Evolutionary conservation across 2,888 invertebrate genomes (phyloP), one percentile per base, ranked within the genome.

Genomic region (Watsonalla cultraria): DNA sequence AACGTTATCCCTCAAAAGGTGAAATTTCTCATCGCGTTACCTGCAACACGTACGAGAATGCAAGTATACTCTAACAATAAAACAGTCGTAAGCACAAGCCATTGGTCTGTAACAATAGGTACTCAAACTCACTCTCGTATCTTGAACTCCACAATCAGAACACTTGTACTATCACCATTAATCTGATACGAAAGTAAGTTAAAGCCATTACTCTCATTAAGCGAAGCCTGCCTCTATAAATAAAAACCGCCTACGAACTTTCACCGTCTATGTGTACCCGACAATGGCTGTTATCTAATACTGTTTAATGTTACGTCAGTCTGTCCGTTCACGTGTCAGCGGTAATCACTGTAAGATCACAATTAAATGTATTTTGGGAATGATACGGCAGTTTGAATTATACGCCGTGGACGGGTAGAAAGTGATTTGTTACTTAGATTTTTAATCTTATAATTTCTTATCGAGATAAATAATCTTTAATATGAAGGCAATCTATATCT

Each of bases 201-300:
- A 37, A 35, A 13, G 13, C 35, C 55, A 54, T 56, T 60, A 53
- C 46, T 53, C 54, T 51, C 55, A 65, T 66, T 60, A 62, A 47
- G 48, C 53, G 45, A 62, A 42, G 11, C 42, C 66, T 58, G 58
- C 46, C 47, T 50, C 45, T 14, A 57, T 52, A 57, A 50, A 49
- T 54, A 56, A 60, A 64, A 65, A 64, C 45, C 64, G 59, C 61
- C 64, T 61, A 64, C 66, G 60, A 71, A 80, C 81, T 81, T 81
- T 82, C 81, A 76, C 80, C 73, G 58, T 13, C 61, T 59, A 61
- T 42, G 37, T 49, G 37, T 49, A 39, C 37, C 37, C 49, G 55
- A 61, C 61, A 63, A 63, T 58, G 52, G 59, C 8, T 52, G 55
- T 61, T 61, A 58, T 65, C 63, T 57, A 63, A 65, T 57, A 48